Percentiles rank a stretch among this genome's conserved stretches.
phyloP scores from a whole-genome alignment of 2,888 invertebrate genomes.

The Lithosia quadra region DNA sequence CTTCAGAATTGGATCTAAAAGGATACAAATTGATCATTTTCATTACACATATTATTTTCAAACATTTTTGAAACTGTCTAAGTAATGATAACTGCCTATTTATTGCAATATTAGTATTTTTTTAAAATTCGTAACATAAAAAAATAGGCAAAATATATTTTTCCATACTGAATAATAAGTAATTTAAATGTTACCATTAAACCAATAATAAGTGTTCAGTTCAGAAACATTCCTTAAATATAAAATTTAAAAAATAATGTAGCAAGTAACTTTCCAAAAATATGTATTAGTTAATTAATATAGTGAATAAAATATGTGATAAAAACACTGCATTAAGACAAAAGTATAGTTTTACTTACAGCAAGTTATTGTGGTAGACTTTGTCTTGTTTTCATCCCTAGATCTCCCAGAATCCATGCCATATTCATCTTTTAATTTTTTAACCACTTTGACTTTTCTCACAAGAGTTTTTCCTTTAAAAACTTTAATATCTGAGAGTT shows the following conservation, averaged over 20 bases:
- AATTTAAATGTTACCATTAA: too few relatives aligned
- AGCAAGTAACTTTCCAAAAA: not conserved
- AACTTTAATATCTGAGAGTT: constrained; percentile 76
- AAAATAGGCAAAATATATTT: too few relatives aligned
- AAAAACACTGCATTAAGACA: not conserved
- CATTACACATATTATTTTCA: too few relatives aligned
- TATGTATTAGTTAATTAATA: too few relatives aligned
- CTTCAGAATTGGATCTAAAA: constrained; percentile 79
- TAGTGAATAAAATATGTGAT: too few relatives aligned
- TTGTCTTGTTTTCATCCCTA: constrained; percentile 61
- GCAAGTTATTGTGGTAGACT: constrained; percentile 80
- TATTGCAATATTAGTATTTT: too few relatives aligned
- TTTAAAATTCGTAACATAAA: too few relatives aligned
- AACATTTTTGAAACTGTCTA: too few relatives aligned
- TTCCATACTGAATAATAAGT: too few relatives aligned
- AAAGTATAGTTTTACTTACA: constrained; percentile 66
- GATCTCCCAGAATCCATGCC: constrained; percentile 40
- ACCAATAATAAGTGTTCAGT: too few relatives aligned
- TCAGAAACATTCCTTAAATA: not conserved
- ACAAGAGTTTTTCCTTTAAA: constrained; percentile 77
- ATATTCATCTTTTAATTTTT: constrained; percentile 67
- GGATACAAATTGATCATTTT: too few relatives aligned
- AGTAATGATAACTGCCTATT: too few relatives aligned
- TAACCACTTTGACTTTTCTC: constrained; percentile 74
- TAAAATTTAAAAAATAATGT: not conserved